These are phyloP conservation scores for Drosophila bocqueti DNA, from an alignment of 1,140 invertebrate species.

Conservation along the genomic window DNA sequence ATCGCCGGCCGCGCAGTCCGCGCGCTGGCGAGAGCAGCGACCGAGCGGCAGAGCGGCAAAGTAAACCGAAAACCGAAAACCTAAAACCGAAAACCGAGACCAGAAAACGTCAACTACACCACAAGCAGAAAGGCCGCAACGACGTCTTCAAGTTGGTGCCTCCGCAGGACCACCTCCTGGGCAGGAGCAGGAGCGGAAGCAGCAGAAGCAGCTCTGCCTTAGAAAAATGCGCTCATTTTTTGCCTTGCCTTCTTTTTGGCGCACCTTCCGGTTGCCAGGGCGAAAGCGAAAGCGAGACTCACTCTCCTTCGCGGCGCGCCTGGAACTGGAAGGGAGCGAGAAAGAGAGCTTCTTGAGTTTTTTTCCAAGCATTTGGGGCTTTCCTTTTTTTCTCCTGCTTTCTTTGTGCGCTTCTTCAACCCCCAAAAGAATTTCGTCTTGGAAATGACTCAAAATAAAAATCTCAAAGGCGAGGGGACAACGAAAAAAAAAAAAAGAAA, in stretches of 20 bases:
- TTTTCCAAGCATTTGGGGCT: slow-evolving; percentile 26
- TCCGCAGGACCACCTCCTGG: slow-evolving; percentile 10
- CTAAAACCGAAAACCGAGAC: slow-evolving; percentile 76
- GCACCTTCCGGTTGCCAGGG: slow-evolving; percentile 57
- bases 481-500: too few relatives aligned
- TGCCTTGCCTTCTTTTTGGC: slow-evolving; percentile 32
- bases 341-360: slow-evolving; percentile 42
- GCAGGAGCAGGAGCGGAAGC: too few relatives aligned
- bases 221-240: slow-evolving; percentile 78
- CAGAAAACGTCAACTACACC: slow-evolving; percentile 83
- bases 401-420: slow-evolving; percentile 37
- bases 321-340: slow-evolving; percentile 20
- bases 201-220: slow-evolving; percentile 9
- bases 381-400: background rate
- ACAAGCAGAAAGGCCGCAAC: slow-evolving; percentile 82
- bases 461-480: slow-evolving; percentile 39
- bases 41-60: slow-evolving; percentile 29
- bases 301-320: background rate
- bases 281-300: slow-evolving; percentile 18
- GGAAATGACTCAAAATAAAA: slow-evolving; percentile 64
- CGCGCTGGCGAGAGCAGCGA: background rate
- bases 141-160: slow-evolving; percentile 74
- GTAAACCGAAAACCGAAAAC: slow-evolving; percentile 59
- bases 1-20: slow-evolving; percentile 10
- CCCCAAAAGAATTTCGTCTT: slow-evolving; percentile 65